Evolutionary conservation across 2,113 vertebrate species (phyloP), one percentile per base, ranked within the genome.

Genomic region (Triplophysa rosa): DNA sequence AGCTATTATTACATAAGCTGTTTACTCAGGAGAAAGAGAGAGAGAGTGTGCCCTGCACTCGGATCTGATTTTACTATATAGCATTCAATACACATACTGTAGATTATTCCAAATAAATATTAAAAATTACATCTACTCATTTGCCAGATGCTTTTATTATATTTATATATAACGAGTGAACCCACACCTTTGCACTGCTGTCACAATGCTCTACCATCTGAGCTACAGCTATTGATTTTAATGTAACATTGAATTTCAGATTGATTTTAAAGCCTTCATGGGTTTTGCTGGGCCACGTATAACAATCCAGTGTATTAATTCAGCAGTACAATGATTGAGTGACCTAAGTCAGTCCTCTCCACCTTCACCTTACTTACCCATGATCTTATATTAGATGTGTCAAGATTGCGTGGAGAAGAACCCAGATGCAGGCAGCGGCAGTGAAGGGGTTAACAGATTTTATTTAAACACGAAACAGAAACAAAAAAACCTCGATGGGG

Each of bases 1-100:
- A 58, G 52, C n/a, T 63, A 73, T 23, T 24, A 64, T 78, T 78
- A 82, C 63, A 58, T 78, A 82, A 82, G 80, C 9, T 79, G 73
- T 77, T 78, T 82, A 67, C 70, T 58, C 76, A 12, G 2, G 42
- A 23, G 33, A 61, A 9, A 56, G 29, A 29, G 13, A 47, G 23
- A 12, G 40, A 24, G 67, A 16, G 12, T 3, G 16, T 11, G 23
- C 40, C 59, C 14, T 26, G 14, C 45, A 59, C 17, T 13, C 72
- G 13, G 14, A 56, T 61, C 12, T 23, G 21, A 12, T 19, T 63
- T 63, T 24, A 64, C 49, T 7, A 52, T 11, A 54, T 65, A 70
- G 19, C 9, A 63, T 47, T 16, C 17, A 16, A 63, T 67, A 16
- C 21, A 67, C 3, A 29, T 29, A 29, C 4, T 23, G 11, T 3